phyloP scores from a whole-genome alignment of 2,797 vertebrate species.

The Hylomyscus alleni region DNA sequence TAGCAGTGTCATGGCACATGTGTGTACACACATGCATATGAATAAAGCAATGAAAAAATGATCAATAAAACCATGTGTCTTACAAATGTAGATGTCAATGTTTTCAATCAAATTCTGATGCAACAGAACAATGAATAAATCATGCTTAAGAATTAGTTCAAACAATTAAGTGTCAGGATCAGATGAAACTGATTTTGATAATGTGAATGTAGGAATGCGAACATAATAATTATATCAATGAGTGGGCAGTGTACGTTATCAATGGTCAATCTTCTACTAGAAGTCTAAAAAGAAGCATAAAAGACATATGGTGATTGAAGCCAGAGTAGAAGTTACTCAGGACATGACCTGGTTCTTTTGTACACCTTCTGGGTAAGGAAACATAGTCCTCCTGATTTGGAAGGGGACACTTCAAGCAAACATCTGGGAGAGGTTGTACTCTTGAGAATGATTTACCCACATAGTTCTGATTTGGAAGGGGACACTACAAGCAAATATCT shows the following conservation, averaged over 20 bases:
- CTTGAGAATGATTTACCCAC: too few species aligned
- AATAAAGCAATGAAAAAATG: neutral
- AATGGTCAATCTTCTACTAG: neutral
- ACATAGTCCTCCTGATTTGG: neutral
- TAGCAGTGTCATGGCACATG: neutral
- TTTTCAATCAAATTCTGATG: neutral
- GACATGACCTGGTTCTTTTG: neutral
- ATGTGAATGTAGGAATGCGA: neutral
- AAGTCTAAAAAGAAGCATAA: neutral
- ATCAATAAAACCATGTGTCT: neutral
- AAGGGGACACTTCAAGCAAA: neutral
- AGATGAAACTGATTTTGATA: neutral
- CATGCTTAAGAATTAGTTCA: neutral
- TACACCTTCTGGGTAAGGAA: neutral
- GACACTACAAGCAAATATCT: neutral
- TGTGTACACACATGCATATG: neutral
- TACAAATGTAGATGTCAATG: conserved; percentile 3
- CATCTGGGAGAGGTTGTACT: neutral
- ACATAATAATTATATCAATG: neutral
- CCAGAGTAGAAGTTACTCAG: neutral
- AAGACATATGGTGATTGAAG: too few species aligned
- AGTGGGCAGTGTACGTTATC: neutral
- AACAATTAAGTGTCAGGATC: neutral
- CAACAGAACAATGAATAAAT: neutral
- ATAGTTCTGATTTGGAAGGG: neutral